A percentile compares a stretch with the other conserved stretches of the same genome.
Conservation (phyloP, 2,797 vertebrate genomes). For the Diplodus sargus region DNA sequence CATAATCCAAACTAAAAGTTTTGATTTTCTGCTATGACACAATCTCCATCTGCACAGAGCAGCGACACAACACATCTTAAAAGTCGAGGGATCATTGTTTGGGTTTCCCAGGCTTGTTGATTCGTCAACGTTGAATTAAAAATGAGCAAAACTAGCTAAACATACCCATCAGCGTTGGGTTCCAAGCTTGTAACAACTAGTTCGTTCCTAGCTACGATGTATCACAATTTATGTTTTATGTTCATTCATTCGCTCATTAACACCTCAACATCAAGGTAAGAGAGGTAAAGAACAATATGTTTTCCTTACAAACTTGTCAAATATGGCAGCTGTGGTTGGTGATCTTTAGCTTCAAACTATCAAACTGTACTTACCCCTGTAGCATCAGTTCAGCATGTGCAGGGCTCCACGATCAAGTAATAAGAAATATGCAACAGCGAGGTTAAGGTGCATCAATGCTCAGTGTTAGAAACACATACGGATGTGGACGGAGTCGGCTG, state of each 20-base stretch:
- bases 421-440: too few relatives aligned
- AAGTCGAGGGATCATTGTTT: background rate
- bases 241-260: background rate
- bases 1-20: background rate
- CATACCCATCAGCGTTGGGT: background rate
- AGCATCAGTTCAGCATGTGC: too few relatives aligned
- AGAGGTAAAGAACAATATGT: background rate
- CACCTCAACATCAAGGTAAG: background rate
- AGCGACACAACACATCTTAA: background rate
- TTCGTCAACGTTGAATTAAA: background rate
- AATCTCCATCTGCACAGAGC: background rate
- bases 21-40: background rate
- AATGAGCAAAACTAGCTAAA: background rate
- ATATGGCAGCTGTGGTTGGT: too few relatives aligned
- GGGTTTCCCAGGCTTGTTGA: background rate
- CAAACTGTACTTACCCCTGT: too few relatives aligned
- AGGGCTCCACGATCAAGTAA: too few relatives aligned
- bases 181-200: too few relatives aligned
- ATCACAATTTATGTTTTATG: too few relatives aligned
- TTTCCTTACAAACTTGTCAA: too few relatives aligned
- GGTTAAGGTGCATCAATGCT: too few relatives aligned
- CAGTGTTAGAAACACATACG: too few relatives aligned
- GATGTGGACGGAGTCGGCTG: too few relatives aligned
- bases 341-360: too few relatives aligned
- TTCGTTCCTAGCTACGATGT: background rate